Percentiles rank a stretch among this genome's conserved stretches.
Evolutionary conservation across 1,140 invertebrate species (phyloP).

Genomic region (Chymomyza costata): DNA sequence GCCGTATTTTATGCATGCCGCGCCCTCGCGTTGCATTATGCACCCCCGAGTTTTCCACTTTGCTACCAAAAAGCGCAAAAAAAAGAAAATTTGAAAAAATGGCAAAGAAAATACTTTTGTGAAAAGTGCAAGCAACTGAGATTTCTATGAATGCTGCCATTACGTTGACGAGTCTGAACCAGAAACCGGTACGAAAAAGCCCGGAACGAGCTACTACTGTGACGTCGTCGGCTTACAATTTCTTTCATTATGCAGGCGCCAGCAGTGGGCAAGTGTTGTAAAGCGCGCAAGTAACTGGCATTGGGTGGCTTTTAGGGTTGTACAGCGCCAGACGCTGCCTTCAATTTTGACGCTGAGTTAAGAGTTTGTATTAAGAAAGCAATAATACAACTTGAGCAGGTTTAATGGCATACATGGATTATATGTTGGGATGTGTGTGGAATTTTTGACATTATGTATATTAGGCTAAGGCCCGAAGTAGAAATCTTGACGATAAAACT

Average conservation of each 20-base stretch:
- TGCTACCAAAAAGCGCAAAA: neutral
- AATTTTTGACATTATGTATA: too few relatives aligned
- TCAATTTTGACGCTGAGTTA: too few relatives aligned
- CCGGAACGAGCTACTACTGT: neutral
- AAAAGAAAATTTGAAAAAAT: conserved; percentile 8
- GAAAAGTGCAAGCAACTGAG: conserved; percentile 60
- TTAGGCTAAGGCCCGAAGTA: conserved; percentile 1
- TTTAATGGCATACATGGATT: too few relatives aligned
- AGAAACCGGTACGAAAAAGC: conserved; percentile 2
- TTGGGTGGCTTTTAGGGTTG: too few relatives aligned
- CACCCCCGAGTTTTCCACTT: neutral
- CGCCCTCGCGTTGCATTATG: neutral
- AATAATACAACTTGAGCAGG: too few relatives aligned
- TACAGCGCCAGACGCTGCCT: too few relatives aligned
- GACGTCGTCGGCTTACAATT: conserved; percentile 33
- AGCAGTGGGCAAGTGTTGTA: too few relatives aligned
- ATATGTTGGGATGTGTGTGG: too few relatives aligned
- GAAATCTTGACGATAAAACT: conserved; percentile 20
- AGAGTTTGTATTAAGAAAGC: too few relatives aligned
- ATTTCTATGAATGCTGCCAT: conserved; percentile 64
- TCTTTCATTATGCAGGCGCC: conserved; percentile 18
- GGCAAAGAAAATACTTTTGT: conserved; percentile 26
- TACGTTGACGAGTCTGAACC: too few relatives aligned
- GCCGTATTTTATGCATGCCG: conserved; percentile 49
- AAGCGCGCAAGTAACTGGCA: too few relatives aligned